phyloP scores from a whole-genome alignment of 2,888 invertebrate genomes.

The Baccha elongata region DNA sequence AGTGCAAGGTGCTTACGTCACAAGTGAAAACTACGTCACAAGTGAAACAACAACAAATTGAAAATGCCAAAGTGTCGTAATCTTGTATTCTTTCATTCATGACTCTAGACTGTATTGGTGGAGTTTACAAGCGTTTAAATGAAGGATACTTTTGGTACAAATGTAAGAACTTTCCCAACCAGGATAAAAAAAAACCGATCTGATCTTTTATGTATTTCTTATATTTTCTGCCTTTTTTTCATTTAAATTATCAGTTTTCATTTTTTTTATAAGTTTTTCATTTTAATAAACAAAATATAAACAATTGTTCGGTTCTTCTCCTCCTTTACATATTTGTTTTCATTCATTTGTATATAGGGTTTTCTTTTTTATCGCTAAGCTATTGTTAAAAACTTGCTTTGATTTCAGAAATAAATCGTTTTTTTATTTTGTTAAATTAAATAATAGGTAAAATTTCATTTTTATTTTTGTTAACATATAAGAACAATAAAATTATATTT shows the following conservation, averaged over 20 bases:
- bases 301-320: constrained; percentile 70
- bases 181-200: constrained; percentile 5
- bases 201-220: constrained; percentile 53
- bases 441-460: constrained; percentile 28
- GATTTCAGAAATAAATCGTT: constrained; percentile 27
- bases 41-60: too few species aligned
- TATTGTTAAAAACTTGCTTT: constrained; percentile 60
- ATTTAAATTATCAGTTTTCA: constrained; percentile 24
- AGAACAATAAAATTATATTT: constrained; percentile 45
- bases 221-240: constrained; percentile 43
- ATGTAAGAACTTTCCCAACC: not conserved
- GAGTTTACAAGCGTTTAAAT: too few species aligned
- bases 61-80: too few species aligned
- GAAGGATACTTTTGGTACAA: too few species aligned
- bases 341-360: constrained; percentile 52
- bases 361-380: constrained; percentile 36
- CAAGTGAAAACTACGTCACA: too few species aligned
- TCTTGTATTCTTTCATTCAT: too few species aligned
- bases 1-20: too few species aligned
- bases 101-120: too few species aligned
- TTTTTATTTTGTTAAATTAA: constrained; percentile 21
- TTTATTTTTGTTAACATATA: constrained; percentile 33
- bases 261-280: constrained; percentile 49
- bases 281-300: constrained; percentile 72
- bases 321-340: constrained; percentile 21